These are phyloP conservation scores for Rhinichthys osculus DNA, from an alignment of 2,797 vertebrate genomes.

Conservation along the genomic window DNA sequence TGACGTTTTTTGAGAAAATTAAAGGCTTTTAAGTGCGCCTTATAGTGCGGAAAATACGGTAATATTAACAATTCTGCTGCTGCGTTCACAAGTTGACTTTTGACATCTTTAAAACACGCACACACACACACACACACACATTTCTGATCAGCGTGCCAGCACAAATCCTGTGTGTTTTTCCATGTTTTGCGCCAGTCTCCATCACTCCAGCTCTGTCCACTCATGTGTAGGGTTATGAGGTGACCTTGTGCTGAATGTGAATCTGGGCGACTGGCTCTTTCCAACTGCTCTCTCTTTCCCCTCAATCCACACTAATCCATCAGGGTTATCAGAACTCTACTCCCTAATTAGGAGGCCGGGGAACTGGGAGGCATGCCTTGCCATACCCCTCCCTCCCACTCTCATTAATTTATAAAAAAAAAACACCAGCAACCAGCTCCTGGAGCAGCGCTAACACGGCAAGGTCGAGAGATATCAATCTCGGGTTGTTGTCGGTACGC, in stretches of 20 bases:
- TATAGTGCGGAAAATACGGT: too few species aligned
- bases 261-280: constrained; percentile 43
- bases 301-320: constrained; percentile 49
- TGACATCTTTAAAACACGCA: background rate
- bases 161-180: constrained; percentile 9
- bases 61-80: background rate
- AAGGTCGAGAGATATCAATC: constrained; percentile 72
- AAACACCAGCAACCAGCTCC: constrained; percentile 17
- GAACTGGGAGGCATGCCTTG: constrained; percentile 51
- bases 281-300: constrained; percentile 32
- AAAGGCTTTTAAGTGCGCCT: too few species aligned
- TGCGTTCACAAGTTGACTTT: background rate
- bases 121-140: background rate
- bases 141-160: background rate
- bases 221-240: constrained; percentile 33
- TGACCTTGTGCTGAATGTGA: constrained; percentile 56
- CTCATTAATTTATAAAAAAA: constrained; percentile 34
- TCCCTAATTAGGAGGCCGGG: constrained; percentile 62
- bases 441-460: constrained; percentile 60
- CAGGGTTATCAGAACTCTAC: constrained; percentile 50
- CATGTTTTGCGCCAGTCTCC: constrained; percentile 2
- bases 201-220: constrained; percentile 32
- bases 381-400: constrained; percentile 39
- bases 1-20: too few species aligned
- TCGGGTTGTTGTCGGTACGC: constrained; percentile 60